These are phyloP conservation scores for Antheraea mylitta DNA, from an alignment of 1,140 invertebrate genomes.

Conservation along the genomic window DNA sequence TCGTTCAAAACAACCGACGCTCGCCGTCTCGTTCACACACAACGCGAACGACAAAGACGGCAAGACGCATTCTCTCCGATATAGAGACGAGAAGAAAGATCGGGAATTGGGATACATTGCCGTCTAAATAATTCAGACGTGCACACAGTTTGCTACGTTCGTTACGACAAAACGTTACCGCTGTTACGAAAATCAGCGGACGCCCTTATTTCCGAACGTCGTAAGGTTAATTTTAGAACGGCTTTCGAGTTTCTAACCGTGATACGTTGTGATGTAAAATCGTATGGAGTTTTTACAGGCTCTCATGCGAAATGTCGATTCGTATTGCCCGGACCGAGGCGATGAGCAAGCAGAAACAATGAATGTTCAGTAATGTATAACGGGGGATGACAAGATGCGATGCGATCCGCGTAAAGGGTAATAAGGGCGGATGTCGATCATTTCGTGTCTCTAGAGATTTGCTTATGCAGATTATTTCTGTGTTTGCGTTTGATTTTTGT, in stretches of 20 bases:
- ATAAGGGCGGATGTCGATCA: conserved; percentile 32
- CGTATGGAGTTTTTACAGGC: conserved; percentile 71
- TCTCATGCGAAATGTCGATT: conserved; percentile 72
- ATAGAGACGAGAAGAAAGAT: conserved; percentile 68
- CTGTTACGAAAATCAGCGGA: background rate
- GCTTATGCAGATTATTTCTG: background rate
- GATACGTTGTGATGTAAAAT: conserved; percentile 23
- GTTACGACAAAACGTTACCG: conserved; percentile 25
- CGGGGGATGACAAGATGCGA: conserved; percentile 50
- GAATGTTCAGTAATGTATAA: conserved; percentile 58
- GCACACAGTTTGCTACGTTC: conserved; percentile 53
- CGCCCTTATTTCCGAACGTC: background rate
- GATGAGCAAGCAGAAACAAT: conserved; percentile 49
- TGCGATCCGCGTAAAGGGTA: conserved; percentile 48
- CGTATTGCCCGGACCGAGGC: conserved; percentile 37
- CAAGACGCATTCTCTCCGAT: conserved; percentile 37
- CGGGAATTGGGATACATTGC: conserved; percentile 68
- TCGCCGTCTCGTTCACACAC: conserved; percentile 23
- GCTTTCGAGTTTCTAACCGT: background rate
- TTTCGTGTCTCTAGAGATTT: background rate
- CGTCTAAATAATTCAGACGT: conserved; percentile 74
- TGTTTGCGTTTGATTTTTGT: conserved; percentile 6
- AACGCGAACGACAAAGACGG: conserved; percentile 23
- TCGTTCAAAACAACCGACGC: conserved; percentile 9
- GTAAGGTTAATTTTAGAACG: conserved; percentile 27